These are phyloP conservation scores for Melanotaenia nigrans DNA, from an alignment of 2,797 vertebrate species.

Conservation along the genomic window DNA sequence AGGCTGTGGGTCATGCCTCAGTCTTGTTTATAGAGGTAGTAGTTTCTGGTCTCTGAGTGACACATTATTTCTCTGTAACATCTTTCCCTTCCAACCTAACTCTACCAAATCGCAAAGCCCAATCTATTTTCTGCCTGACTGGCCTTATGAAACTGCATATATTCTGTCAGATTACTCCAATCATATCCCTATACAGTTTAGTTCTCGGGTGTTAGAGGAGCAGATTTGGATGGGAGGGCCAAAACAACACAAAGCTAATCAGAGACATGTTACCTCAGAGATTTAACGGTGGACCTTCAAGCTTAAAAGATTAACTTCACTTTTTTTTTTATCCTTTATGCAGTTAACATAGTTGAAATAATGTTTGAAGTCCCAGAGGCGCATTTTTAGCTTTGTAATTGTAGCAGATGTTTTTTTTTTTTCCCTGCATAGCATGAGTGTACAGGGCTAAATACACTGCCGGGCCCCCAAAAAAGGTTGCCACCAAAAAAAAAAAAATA, in stretches of 20 bases:
- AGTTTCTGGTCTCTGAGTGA: conserved; percentile 78
- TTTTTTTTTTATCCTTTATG: conserved; percentile 34
- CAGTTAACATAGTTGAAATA: conserved; percentile 29
- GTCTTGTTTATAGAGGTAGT: conserved; percentile 57
- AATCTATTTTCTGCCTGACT: conserved; percentile 91
- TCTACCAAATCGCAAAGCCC: conserved; percentile 72
- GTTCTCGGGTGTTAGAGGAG: conserved; percentile 46
- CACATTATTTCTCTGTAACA: conserved; percentile 83
- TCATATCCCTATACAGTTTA: conserved; percentile 78
- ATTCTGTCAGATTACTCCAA: conserved; percentile 86
- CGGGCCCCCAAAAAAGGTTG: too few relatives aligned
- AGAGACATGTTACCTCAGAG: conserved; percentile 24
- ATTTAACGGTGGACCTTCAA: conserved; percentile 21
- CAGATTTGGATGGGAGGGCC: conserved; percentile 48
- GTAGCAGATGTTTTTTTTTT: neutral
- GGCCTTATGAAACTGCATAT: conserved; percentile 89
- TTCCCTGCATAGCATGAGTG: neutral
- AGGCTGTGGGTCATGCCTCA: conserved; percentile 50
- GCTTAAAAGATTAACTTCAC: conserved; percentile 30
- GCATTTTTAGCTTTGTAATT: conserved; percentile 13
- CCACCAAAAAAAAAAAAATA: too few relatives aligned
- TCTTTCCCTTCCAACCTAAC: conserved; percentile 45
- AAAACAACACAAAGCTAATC: conserved; percentile 50
- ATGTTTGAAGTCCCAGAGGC: conserved; percentile 15
- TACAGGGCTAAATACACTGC: neutral